These are phyloP conservation scores for Theretra japonica DNA, from an alignment of 2,888 invertebrate genomes.

Conservation along the genomic window DNA sequence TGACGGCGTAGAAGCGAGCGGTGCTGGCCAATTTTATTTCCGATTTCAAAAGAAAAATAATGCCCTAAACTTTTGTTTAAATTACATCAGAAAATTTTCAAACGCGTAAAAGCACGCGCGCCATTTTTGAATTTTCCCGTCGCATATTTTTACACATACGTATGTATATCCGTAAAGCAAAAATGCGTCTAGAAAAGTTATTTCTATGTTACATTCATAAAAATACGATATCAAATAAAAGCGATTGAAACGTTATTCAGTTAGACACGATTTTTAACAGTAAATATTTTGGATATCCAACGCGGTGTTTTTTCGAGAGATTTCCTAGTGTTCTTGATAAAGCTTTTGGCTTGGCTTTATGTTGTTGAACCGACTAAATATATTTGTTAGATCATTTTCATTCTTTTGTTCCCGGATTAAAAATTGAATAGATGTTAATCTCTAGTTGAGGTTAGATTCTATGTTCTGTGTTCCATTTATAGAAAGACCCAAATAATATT, in stretches of 20 bases:
- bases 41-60: too few relatives aligned
- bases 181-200: neutral
- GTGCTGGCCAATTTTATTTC: too few relatives aligned
- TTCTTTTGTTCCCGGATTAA: neutral
- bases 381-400: neutral
- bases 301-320: conserved; percentile 26
- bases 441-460: too few relatives aligned
- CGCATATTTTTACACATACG: neutral
- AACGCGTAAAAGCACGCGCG: neutral
- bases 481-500: too few relatives aligned
- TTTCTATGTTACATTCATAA: neutral
- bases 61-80: too few relatives aligned
- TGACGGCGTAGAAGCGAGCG: too few relatives aligned
- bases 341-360: neutral
- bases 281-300: conserved; percentile 44
- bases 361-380: neutral
- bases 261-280: conserved; percentile 39
- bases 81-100: too few relatives aligned
- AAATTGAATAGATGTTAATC: neutral
- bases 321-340: neutral
- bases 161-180: neutral
- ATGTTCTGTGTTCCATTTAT: too few relatives aligned
- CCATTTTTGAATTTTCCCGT: neutral
- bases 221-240: neutral
- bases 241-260: conserved; percentile 36